Evolutionary conservation across 2,888 invertebrate species (phyloP).

Genomic region (Dioctria rufipes): DNA sequence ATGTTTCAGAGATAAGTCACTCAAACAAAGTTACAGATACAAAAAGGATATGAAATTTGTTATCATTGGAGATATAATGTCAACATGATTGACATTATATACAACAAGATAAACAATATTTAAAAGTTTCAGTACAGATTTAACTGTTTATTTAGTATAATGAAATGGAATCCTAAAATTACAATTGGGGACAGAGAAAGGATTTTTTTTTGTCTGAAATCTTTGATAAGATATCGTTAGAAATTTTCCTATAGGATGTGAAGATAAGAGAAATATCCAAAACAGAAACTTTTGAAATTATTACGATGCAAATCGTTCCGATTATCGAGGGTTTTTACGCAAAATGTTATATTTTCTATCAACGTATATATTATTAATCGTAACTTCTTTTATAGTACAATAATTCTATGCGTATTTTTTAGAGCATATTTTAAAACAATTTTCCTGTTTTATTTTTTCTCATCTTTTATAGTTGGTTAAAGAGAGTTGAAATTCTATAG

Average conservation of each 20-base stretch:
- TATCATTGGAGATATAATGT: slow-evolving; percentile 27
- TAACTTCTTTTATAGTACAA: too few relatives aligned
- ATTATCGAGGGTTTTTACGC: neutral
- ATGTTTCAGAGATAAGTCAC: slow-evolving; percentile 37
- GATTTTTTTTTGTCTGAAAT: slow-evolving; percentile 2
- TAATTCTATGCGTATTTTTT: too few relatives aligned
- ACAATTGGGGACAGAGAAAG: neutral
- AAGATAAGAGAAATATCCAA: neutral
- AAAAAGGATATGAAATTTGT: slow-evolving; percentile 31
- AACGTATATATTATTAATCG: too few relatives aligned
- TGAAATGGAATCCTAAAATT: too few relatives aligned
- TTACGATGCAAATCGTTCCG: slow-evolving; percentile 30
- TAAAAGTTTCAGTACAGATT: slow-evolving; percentile 32
- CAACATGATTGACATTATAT: slow-evolving; percentile 42
- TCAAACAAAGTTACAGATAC: slow-evolving; percentile 30
- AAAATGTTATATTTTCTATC: too few relatives aligned
- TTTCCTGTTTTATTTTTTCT: neutral
- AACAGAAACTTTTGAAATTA: slow-evolving; percentile 8
- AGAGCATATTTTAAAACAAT: too few relatives aligned
- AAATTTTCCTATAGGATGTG: slow-evolving; percentile 11
- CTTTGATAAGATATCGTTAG: neutral
- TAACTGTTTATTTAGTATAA: slow-evolving; percentile 8
- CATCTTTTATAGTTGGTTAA: too few relatives aligned
- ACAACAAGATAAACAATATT: slow-evolving; percentile 32
- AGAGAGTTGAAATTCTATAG: too few relatives aligned